Percentiles rank a stretch among this genome's conserved stretches.
Evolutionary conservation across 1,140 invertebrate species (phyloP).

Genomic region (Bombus waltoni): DNA sequence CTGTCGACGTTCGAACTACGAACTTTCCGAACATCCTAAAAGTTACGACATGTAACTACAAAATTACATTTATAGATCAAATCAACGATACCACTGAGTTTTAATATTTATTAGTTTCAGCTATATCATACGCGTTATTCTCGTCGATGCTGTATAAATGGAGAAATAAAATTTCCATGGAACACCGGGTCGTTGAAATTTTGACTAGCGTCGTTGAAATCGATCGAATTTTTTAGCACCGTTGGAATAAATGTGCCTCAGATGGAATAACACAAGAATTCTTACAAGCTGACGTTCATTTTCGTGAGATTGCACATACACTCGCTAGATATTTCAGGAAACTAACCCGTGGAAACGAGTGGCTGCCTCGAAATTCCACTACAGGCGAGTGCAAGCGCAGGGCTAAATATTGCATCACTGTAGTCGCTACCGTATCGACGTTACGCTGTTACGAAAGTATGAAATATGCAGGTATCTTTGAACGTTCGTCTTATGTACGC

Average conservation of each 20-base stretch:
- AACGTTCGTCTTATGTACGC: not conserved
- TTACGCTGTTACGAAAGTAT: not conserved
- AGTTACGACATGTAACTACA: too few species aligned
- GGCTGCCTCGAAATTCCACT: slow-evolving; percentile 2
- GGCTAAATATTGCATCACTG: not conserved
- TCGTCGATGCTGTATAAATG: too few species aligned
- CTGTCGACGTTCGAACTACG: too few species aligned
- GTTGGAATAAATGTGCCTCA: not conserved
- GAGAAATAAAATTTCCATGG: not conserved
- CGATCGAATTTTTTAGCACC: not conserved
- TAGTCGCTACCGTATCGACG: not conserved
- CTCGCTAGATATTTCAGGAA: slow-evolving; percentile 7
- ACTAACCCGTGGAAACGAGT: slow-evolving; percentile 16
- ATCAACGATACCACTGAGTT: too few species aligned
- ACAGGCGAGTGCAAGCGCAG: not conserved
- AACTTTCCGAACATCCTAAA: too few species aligned
- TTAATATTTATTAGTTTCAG: not conserved
- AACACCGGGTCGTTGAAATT: not conserved
- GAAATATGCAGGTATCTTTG: not conserved
- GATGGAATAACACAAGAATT: slow-evolving; percentile 7
- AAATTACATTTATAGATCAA: too few species aligned
- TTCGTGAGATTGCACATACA: not conserved
- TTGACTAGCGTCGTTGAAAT: not conserved
- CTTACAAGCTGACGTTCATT: not conserved
- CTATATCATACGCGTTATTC: not conserved